These are phyloP conservation scores for Cyclophora albipunctata DNA, from an alignment of 2,888 invertebrate species.

Conservation along the genomic window DNA sequence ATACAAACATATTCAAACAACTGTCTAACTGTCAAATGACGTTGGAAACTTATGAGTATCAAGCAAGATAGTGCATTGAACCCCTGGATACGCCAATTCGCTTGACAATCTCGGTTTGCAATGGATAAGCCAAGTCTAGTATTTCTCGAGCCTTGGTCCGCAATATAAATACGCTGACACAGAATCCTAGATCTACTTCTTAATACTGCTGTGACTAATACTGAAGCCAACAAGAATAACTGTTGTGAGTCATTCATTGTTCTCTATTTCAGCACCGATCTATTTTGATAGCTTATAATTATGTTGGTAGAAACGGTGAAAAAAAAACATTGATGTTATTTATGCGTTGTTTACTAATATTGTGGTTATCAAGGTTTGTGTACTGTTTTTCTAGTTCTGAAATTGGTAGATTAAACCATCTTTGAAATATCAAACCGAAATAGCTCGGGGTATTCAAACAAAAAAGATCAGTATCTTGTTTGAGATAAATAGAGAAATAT, in stretches of 20 bases:
- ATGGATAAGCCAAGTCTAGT: conserved; percentile 27
- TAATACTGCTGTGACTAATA: conserved; percentile 18
- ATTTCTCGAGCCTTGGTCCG: conserved; percentile 2
- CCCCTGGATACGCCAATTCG: conserved; percentile 28
- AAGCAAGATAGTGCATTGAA: conserved; percentile 50
- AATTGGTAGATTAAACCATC: no score
- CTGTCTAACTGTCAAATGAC: conserved; percentile 26
- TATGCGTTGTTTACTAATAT: no score
- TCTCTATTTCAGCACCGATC: not conserved
- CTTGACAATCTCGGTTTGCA: conserved; percentile 30
- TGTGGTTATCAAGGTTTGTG: no score
- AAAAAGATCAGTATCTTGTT: no score
- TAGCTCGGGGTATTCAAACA: no score
- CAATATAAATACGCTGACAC: conserved; percentile 21
- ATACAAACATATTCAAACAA: conserved; percentile 11
- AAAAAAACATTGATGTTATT: no score
- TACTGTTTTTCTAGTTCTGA: no score
- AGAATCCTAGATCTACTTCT: conserved; percentile 16
- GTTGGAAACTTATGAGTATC: conserved; percentile 33
- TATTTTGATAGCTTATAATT: no score
- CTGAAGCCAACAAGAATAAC: conserved; percentile 14
- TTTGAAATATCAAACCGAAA: no score
- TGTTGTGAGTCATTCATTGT: conserved; percentile 2
- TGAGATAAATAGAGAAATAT: no score
- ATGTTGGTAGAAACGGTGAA: no score